Evolutionary conservation across 2,888 invertebrate species (phyloP).

Genomic region (Tetragnatha montana): DNA sequence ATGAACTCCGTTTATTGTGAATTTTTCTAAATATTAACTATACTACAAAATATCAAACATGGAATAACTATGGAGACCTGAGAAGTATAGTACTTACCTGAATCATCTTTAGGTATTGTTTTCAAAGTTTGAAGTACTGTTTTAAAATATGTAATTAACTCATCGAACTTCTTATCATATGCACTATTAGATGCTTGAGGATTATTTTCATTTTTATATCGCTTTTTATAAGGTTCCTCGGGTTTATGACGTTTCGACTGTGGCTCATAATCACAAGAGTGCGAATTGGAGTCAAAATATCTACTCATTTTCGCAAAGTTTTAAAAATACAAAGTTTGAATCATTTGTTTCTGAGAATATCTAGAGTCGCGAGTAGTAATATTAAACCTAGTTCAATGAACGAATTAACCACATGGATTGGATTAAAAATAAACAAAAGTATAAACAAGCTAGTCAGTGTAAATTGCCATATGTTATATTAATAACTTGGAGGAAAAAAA

Average conservation of each 20-base stretch:
- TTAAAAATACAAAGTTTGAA: too few relatives aligned
- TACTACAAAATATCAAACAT: not conserved
- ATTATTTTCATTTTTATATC: not conserved
- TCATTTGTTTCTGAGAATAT: too few relatives aligned
- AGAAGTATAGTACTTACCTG: conserved; percentile 30
- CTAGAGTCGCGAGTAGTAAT: too few relatives aligned
- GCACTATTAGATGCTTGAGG: not conserved
- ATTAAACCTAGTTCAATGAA: too few relatives aligned
- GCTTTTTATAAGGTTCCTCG: conserved; percentile 1
- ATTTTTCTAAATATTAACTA: too few relatives aligned
- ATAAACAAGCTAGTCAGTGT: too few relatives aligned
- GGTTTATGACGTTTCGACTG: not conserved
- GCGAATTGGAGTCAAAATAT: not conserved
- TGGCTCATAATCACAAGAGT: not conserved
- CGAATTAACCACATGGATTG: too few relatives aligned
- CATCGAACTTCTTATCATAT: conserved; percentile 19
- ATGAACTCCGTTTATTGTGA: too few relatives aligned
- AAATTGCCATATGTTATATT: too few relatives aligned
- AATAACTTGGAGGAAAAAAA: too few relatives aligned
- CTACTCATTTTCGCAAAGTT: not conserved
- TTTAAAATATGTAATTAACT: conserved; percentile 17
- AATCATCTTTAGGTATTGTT: conserved; percentile 13
- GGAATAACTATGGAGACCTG: not conserved
- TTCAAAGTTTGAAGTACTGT: conserved; percentile 27
- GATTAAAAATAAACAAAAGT: too few relatives aligned